phyloP scores from a whole-genome alignment of 1,140 invertebrate species.

The Dicyema japonicum region DNA sequence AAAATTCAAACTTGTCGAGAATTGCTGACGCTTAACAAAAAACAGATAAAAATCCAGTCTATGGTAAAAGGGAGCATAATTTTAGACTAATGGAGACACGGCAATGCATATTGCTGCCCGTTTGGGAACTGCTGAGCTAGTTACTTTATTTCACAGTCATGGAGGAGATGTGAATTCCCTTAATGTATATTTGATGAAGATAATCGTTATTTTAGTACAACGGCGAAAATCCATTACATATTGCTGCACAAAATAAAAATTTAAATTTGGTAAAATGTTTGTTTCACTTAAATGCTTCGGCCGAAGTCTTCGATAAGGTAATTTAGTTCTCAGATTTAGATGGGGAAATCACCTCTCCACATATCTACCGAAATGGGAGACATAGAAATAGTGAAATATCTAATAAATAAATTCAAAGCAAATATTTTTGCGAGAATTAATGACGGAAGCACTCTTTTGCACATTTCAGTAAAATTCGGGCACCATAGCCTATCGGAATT shows the following conservation, averaged over 20 bases:
- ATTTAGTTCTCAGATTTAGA: conserved; percentile 16
- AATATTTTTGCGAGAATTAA: conserved; percentile 26
- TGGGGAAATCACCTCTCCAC: conserved; percentile 74
- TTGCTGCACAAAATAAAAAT: conserved; percentile 70
- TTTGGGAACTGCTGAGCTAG: conserved; percentile 55
- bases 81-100: conserved; percentile 29
- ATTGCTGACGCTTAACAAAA: conserved; percentile 32
- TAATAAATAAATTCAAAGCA: conserved; percentile 85
- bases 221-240: conserved; percentile 61
- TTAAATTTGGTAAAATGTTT: conserved; percentile 69
- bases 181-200: conserved; percentile 30
- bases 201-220: conserved; percentile 28
- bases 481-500: conserved; percentile 91
- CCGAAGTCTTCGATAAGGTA: conserved; percentile 62
- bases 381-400: conserved; percentile 59
- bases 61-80: conserved; percentile 8
- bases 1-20: conserved; percentile 65
- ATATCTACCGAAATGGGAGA: conserved; percentile 80
- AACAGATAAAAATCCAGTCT: conserved; percentile 9
- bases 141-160: conserved; percentile 52
- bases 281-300: conserved; percentile 58
- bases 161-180: conserved; percentile 55
- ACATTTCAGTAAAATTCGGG: conserved; percentile 67
- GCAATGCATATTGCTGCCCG: conserved; percentile 58
- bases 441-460: conserved; percentile 85